These are phyloP conservation scores for Gorsachius magnificus DNA, from an alignment of 2,797 vertebrate species.

Conservation along the genomic window DNA sequence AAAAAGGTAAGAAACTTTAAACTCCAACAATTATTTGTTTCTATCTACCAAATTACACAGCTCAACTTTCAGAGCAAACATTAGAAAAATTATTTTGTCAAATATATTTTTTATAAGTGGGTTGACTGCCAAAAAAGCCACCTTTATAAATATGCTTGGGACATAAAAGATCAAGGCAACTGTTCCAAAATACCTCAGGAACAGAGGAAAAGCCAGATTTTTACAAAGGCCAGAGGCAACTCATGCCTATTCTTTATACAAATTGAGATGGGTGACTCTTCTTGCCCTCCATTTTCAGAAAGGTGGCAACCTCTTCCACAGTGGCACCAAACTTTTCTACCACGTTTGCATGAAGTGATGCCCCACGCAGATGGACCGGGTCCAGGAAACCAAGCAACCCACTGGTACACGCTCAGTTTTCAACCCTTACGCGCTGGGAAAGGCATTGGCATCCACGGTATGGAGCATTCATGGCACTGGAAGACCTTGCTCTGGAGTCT, in stretches of 20 bases:
- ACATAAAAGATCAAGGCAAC: not conserved
- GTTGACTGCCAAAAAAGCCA: not conserved
- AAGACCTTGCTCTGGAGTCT: not conserved
- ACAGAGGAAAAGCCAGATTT: not conserved
- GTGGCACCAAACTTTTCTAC: not conserved
- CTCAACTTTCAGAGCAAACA: not conserved
- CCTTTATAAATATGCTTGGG: not conserved
- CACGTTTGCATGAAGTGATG: not conserved
- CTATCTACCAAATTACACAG: not conserved
- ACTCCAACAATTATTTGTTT: not conserved
- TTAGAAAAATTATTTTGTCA: not conserved
- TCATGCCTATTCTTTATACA: fast-evolving
- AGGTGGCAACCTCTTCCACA: constrained; percentile 10
- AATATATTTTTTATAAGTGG: not conserved
- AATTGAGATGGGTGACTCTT: not conserved
- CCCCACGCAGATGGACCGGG: not conserved
- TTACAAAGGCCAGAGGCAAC: not conserved
- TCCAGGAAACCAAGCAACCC: not conserved
- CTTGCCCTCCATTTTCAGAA: constrained; percentile 27
- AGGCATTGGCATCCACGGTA: not conserved
- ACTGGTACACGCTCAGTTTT: not conserved
- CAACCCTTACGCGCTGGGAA: not conserved
- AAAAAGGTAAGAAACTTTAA: not conserved
- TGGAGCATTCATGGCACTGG: not conserved
- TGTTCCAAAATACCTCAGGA: not conserved